Base-by-base conservation (phyloP, 2,888 invertebrate species). In the Anthophora plumipes region DNA sequence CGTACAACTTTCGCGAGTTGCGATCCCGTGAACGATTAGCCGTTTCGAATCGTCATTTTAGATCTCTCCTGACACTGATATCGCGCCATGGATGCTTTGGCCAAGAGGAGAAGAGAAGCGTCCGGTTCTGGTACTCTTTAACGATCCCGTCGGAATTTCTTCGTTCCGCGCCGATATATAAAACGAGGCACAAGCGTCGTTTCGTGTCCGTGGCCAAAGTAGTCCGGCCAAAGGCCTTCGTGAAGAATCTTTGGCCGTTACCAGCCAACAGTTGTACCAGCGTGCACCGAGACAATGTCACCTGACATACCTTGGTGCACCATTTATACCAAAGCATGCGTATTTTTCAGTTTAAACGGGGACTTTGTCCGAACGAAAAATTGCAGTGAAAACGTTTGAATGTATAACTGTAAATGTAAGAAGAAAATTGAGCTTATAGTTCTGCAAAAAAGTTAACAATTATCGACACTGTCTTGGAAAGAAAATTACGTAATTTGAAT, bases 141-240 rank as follows among this genome's bases (percentile, higher is more conserved):
- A 73, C 78, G 73, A 71, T 66, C 54, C 52, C 37, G 57, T 20
- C 22, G 71, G 77, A 70, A 71, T 77, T 71, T 55, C 71, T 55
- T 54, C 41, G 41, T 69, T 66, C 43, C 39, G 22, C 39, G 17
- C 20, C 46, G 43, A 60, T 57, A 60, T 57, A 55, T 61, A 64
- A 79, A 69, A 81, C 41, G 74, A 61, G 78, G 63, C 74, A 69
- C 61, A 41, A 54, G 50, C 73, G 66, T 66, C 67, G 54, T 84
- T 85, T 79, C 70, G 48, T 61, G 77, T 64, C 78, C 72, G 60
- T 52, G 80, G 74, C 37, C 63, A 79, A 86, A 86, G 86, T 86
- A 81, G 86, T 74, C 84, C 86, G 77, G 86, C 77, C 85, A 78
- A 86, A 81, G 85, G 84, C 79, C 85, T 63, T 52, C 22, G 17